phyloP scores from a whole-genome alignment of 2,113 vertebrate species.

The Mohoua ochrocephala region DNA sequence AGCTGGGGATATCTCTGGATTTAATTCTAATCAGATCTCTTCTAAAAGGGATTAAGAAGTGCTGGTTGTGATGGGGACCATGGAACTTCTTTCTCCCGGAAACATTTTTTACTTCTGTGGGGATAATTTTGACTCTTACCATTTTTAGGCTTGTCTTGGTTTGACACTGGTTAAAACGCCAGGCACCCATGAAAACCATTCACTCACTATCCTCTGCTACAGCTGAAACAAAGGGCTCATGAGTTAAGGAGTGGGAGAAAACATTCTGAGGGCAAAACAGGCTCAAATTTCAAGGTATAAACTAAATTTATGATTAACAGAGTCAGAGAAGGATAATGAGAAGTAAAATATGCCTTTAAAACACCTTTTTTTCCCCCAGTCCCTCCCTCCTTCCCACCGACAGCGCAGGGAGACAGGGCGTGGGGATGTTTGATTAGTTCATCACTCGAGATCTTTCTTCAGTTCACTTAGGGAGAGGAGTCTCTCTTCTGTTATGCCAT shows the following conservation, averaged over 20 bases:
- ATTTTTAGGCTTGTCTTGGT: background rate
- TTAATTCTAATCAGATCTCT: background rate
- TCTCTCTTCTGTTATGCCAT: background rate
- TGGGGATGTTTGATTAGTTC: background rate
- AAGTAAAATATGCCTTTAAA: background rate
- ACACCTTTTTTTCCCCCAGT: background rate
- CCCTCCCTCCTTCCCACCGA: background rate
- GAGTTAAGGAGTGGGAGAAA: background rate
- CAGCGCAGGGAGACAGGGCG: background rate
- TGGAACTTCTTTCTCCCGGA: background rate
- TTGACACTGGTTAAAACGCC: background rate
- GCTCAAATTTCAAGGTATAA: background rate
- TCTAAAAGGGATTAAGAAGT: background rate
- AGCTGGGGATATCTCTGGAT: background rate
- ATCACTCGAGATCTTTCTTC: background rate
- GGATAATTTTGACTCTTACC: background rate
- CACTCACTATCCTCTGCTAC: background rate
- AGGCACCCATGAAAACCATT: background rate
- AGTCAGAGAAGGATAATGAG: background rate
- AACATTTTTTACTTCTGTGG: background rate
- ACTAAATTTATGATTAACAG: background rate
- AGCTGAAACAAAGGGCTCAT: background rate
- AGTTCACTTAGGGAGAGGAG: background rate
- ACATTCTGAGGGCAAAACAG: background rate
- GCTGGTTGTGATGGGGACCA: background rate